Evolutionary conservation across 2,797 vertebrate species (phyloP), one percentile per base, ranked within the genome.

Genomic region (Argyrosomus regius): DNA sequence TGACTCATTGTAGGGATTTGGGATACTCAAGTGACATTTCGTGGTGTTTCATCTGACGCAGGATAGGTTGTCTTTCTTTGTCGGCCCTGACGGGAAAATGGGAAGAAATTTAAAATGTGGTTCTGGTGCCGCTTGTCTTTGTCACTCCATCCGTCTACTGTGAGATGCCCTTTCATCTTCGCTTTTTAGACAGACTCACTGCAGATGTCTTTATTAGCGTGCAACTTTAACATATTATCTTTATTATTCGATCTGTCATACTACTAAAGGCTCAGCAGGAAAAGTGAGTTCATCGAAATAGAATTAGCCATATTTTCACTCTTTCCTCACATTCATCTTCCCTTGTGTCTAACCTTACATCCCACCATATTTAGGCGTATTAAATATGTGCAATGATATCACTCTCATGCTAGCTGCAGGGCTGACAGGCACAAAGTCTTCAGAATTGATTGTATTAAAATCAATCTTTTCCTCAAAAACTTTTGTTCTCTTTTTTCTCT

Each of bases 1-100:
- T 91, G 93, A 92, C 88, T 93, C 90, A 88, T 88, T 91, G 90
- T 75, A 75, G 75, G 82, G 78, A 87, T 82, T 75, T 72, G 39
- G 87, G 80, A 89, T 82, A 69, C 83, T 86, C 48, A 5, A 72
- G 72, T 83, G 78, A 89, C 84, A 62, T 90, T 87, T 82, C 4
- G 50, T 78, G 56, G 80, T 77, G 72, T 83, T 89, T 83, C 66
- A 73, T 84, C 80, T 88, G 77, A 80, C 57, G 49, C 69, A 73
- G 65, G 74, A 81, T 56, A 53, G 82, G 72, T 84, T 70, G 78
- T 80, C 79, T 72, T 31, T 70, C 81, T 81, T 80, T 84, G 77
- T 84, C 13, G 49, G 64, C 52, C 45, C 69, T 85, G 79, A 80
- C 2, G 24, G 81, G 82, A 75, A 88, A 85, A 85, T 77, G 26